Percentiles rank a stretch among this genome's conserved stretches.
phyloP scores from a whole-genome alignment of 2,888 invertebrate genomes.

The Hylaea fasciaria region DNA sequence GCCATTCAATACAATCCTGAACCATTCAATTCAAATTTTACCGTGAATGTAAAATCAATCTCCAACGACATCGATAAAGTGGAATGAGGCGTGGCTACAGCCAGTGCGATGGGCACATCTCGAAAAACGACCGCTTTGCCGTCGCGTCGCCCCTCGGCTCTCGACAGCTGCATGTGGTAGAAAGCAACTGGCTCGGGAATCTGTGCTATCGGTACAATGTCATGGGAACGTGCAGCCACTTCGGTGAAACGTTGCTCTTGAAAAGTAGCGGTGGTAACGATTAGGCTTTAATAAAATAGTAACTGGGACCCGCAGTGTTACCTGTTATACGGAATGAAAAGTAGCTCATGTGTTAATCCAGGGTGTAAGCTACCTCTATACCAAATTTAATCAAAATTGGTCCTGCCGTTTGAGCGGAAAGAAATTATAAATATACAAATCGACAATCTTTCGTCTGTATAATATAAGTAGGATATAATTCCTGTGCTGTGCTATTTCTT shows the following conservation, averaged over 20 bases:
- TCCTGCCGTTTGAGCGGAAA: no score
- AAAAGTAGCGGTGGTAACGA: not conserved
- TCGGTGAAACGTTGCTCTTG: slow-evolving; percentile 5
- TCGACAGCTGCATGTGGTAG: slow-evolving; percentile 35
- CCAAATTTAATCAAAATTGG: no score
- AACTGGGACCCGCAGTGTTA: no score
- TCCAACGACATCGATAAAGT: slow-evolving; percentile 6
- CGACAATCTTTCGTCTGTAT: no score
- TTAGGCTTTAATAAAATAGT: no score
- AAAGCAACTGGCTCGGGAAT: slow-evolving; percentile 33
- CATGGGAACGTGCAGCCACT: slow-evolving; percentile 35
- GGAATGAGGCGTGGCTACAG: not conserved
- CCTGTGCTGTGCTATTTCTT: no score
- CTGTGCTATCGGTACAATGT: slow-evolving; percentile 40
- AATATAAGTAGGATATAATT: no score
- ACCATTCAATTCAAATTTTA: not conserved
- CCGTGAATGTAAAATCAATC: no score
- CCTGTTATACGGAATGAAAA: no score
- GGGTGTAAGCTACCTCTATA: no score
- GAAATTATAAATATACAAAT: no score
- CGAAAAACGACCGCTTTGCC: slow-evolving; percentile 6
- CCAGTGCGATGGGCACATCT: slow-evolving; percentile 18
- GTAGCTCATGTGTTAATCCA: no score
- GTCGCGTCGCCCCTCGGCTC: slow-evolving; percentile 4
- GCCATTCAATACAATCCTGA: not conserved